These are phyloP conservation scores for Arrhamphus sclerolepis DNA, from an alignment of 2,797 vertebrate genomes.

Conservation along the genomic window DNA sequence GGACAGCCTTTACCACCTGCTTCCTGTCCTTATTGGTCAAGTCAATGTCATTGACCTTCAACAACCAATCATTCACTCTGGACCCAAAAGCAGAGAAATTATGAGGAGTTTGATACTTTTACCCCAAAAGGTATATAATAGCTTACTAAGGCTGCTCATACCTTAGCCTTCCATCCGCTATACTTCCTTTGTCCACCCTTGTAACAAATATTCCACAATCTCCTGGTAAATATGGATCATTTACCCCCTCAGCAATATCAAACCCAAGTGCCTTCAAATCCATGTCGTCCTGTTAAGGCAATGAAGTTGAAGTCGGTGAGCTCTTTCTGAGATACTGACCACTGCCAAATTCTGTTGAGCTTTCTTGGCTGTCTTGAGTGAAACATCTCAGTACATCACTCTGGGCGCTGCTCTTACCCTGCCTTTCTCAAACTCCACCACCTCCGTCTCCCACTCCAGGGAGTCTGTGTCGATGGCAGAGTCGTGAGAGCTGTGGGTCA, in stretches of 20 bases:
- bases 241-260: conserved; percentile 96
- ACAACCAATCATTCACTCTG: conserved; percentile 97
- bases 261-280: conserved; percentile 97
- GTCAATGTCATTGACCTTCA: conserved; percentile 97
- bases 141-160: conserved; percentile 51
- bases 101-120: not conserved
- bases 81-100: conserved; percentile 5
- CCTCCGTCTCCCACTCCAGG: conserved; percentile 98
- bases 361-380: conserved; percentile 15
- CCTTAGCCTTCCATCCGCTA: conserved; percentile 95
- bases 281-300: conserved; percentile 88
- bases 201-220: conserved; percentile 97
- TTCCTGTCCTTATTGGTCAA: conserved; percentile 97
- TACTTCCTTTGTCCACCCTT: conserved; percentile 97
- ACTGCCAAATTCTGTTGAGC: conserved; percentile 15
- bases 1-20: conserved; percentile 93
- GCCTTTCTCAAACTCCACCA: conserved; percentile 97
- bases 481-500: conserved; percentile 97
- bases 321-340: conserved; percentile 13
- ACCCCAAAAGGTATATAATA: not conserved
- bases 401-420: conserved; percentile 79
- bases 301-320: conserved; percentile 28
- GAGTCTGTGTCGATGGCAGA: conserved; percentile 98
- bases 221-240: conserved; percentile 94
- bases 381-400: conserved; percentile 25